Base-by-base conservation (phyloP, 2,113 vertebrate species). In the Urocolius indicus region DNA sequence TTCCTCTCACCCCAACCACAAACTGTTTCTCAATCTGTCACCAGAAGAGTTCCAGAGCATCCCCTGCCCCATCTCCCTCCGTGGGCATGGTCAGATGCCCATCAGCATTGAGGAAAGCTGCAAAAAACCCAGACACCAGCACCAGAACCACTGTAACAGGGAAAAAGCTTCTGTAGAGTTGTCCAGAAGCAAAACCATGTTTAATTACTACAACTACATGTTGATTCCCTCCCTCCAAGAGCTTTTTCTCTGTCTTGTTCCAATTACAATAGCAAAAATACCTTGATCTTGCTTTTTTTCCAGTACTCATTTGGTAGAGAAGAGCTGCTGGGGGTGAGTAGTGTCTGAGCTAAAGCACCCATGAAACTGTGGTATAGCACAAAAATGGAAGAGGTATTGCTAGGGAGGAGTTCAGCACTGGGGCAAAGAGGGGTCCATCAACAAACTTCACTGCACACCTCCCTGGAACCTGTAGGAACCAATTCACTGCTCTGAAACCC, bases 381-480 rank as follows among this genome's bases (percentile, higher is more conserved):
- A 5, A 34, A 46, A 24, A 29, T 27, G 3, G 3, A 3, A n/a
- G 16, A 5, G 12, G 49, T 11, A 7, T 26, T 24, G 22, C 10
- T 11, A 20, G 12, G 52, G 69, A 38, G 41, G 34, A 20, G n/a
- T 16, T 81, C 49, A 63, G 61, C 84, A 26, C 0, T 22, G 43
- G 49, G 19, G 38, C 20, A 62, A 45, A 71, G 55, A 2, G 29
- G 19, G 8, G 5, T 5, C 38, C 30, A 17, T 4, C 24, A 52
- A 24, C 57, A 49, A 51, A 26, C 34, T 6, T 24, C 1, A 6
- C 84, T 3, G 48, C 66, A 38, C 69, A 18, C 32, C 46, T 54
- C 75, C 6, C 38, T 34, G 71, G 45, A 2, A 57, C 67, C 43
- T 1, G 0, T 0, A 6, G 0, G 16, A 32, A 41, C 34, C 1